These are phyloP conservation scores for Pseudococcus jackbeardsleyi DNA, from an alignment of 2,888 invertebrate species.

Conservation along the genomic window DNA sequence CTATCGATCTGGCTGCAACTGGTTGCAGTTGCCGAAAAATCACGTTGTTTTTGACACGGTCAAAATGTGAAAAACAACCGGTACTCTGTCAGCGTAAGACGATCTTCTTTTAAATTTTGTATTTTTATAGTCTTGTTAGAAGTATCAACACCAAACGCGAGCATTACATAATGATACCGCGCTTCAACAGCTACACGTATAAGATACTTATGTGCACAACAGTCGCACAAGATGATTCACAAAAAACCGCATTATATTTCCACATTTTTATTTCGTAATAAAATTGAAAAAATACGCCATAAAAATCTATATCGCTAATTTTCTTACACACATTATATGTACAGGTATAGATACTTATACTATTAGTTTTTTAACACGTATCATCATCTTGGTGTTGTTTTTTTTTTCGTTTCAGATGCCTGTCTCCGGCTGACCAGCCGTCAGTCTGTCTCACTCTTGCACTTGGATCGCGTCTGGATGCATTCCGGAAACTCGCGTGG, in stretches of 20 bases:
- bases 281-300: conserved; percentile 54
- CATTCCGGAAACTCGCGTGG: conserved; percentile 30
- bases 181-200: not conserved
- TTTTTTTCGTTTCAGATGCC: not conserved
- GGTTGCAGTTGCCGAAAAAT: not conserved
- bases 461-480: not conserved
- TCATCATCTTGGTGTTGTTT: not conserved
- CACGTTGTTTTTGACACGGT: not conserved
- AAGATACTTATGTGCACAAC: not conserved
- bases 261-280: conserved; percentile 33
- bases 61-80: not conserved
- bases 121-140: conserved; percentile 49
- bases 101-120: conserved; percentile 58
- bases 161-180: conserved; percentile 31
- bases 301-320: conserved; percentile 58
- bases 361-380: not conserved
- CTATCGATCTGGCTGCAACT: not conserved
- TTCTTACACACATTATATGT: not conserved
- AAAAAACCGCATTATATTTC: conserved; percentile 56
- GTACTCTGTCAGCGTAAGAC: conserved; percentile 32
- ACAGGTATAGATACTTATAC: too few relatives aligned
- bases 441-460: not conserved
- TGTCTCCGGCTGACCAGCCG: not conserved
- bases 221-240: conserved; percentile 50
- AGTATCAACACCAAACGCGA: conserved; percentile 43